Percentiles rank a stretch among this genome's conserved stretches.
Conservation (phyloP, 2,888 invertebrate genomes). For the Cephus runcator region DNA sequence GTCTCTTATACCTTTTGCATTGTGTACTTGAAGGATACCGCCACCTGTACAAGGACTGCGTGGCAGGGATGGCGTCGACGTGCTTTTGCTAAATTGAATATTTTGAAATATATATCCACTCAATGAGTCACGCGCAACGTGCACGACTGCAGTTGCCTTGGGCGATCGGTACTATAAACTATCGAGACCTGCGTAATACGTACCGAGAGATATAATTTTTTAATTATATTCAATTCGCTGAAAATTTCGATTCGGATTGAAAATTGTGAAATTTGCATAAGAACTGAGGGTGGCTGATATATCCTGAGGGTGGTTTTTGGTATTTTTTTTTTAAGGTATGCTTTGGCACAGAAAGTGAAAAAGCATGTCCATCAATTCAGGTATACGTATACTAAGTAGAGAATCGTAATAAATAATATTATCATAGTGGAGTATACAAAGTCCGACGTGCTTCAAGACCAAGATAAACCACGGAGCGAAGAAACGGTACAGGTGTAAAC, state of each 20-base stretch:
- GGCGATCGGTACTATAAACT: neutral
- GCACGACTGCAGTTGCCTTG: neutral
- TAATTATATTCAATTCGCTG: no score
- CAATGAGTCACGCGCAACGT: neutral
- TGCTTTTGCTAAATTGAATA: neutral
- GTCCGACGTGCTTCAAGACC: slow-evolving; percentile 6
- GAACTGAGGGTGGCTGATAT: neutral
- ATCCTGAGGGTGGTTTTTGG: neutral
- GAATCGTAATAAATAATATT: slow-evolving; percentile 31
- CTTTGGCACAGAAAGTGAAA: neutral
- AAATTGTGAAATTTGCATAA: neutral
- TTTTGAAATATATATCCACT: neutral
- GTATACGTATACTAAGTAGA: neutral
- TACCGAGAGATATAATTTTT: no score
- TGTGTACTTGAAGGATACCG: neutral
- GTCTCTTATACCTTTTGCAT: neutral
- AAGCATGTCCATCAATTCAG: no score
- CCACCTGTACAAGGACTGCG: neutral
- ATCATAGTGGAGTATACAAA: slow-evolving; percentile 37
- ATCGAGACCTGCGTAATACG: no score
- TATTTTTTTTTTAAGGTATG: neutral
- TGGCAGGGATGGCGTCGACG: neutral
- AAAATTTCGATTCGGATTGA: no score
- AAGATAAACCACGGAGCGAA: slow-evolving; percentile 38
- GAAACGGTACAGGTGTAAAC: slow-evolving; percentile 55